phyloP scores from a whole-genome alignment of 2,797 vertebrate species.

The Chiropotes sagulatus region DNA sequence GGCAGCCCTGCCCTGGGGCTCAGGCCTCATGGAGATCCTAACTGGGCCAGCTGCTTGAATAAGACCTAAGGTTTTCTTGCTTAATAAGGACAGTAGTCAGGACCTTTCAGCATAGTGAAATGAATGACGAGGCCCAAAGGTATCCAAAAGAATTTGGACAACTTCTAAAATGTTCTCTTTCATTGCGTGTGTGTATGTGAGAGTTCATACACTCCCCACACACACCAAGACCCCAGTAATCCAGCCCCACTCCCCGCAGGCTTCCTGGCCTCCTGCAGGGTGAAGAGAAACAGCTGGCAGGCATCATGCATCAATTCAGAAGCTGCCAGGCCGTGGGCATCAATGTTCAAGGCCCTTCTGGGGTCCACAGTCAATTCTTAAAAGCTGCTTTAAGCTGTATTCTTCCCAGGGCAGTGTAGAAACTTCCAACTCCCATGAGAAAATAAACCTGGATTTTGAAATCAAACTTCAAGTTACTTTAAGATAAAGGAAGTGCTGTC shows the following conservation, averaged over 20 bases:
- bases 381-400: not conserved
- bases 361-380: not conserved
- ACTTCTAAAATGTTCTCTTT: not conserved
- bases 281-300: not conserved
- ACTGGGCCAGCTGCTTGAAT: not conserved
- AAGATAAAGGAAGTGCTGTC: not conserved
- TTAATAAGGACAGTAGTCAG: not conserved
- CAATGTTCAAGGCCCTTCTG: not conserved
- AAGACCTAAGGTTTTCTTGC: not conserved
- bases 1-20: not conserved
- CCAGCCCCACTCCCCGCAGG: not conserved
- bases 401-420: not conserved
- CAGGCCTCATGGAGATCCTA: not conserved
- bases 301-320: not conserved
- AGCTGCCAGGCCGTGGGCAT: not conserved
- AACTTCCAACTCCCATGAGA: not conserved
- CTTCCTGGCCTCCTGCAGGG: not conserved
- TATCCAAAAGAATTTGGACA: not conserved
- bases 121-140: not conserved
- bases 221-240: not conserved
- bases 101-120: not conserved
- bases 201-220: rapidly evolving
- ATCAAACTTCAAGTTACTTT: not conserved
- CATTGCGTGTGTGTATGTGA: not conserved
- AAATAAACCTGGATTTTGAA: not conserved